Evolutionary conservation across 2,888 invertebrate species (phyloP), one percentile per base, ranked within the genome.

Genomic region (Calameuta idolon): DNA sequence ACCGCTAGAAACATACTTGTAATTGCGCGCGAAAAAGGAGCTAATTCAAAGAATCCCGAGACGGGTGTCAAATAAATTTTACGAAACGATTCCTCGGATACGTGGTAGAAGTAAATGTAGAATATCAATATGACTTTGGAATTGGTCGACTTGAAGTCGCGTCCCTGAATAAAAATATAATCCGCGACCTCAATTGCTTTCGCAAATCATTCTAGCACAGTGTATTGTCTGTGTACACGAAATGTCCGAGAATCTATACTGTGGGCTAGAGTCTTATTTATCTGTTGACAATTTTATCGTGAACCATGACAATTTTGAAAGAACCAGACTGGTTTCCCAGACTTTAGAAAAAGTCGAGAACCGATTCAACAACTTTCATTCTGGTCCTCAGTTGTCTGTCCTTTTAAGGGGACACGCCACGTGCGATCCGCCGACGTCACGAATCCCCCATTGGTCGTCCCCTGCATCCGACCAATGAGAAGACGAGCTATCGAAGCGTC

Each of bases 391-490:
- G 55, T 76, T 77, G 76, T 79, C 74, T 82, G 79, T 76, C 85
- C 86, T 84, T 86, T 86, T 86, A 84, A 86, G 86, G 86, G 75
- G 81, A 35, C 71, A 31, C 71, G 71, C 79, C 82, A 76, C 77
- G 78, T 79, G 80, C 78, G 73, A 71, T 23, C 71, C 71, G n/a
- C 23, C 31, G 23, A 34, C 35, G 35, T n/a, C n/a, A 34, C 11
- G 31, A 11, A 31, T 71, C 31, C 71, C 23, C 71, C 15, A 15
- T 31, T 3, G 15, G 9, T 12, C n/a, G 12, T 12, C 33, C 74
- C 31, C 34, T 34, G 33, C 5, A 12, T 4, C 74, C 74, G 30
- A 34, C 74, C 74, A 74, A 74, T 74, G 15, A 34, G 31, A 34
- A 30, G 33, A 37, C 35, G 31, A 23, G n/a, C 15, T 11, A 3